Conservation (phyloP, 2,113 vertebrate species). For the Catharus fuscescens region DNA sequence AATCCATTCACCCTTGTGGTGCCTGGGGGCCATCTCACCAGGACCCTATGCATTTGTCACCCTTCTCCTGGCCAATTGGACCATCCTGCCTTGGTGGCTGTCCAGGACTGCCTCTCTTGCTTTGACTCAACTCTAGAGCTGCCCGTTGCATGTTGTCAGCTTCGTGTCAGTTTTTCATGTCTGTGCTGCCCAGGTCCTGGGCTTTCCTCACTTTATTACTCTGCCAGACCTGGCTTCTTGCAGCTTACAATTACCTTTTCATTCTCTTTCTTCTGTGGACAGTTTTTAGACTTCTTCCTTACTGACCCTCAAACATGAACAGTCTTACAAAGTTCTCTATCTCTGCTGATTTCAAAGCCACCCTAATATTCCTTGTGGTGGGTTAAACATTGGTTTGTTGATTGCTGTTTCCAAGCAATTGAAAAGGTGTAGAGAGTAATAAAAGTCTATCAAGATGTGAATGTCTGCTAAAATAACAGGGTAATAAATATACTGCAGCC, state of each 20-base stretch:
- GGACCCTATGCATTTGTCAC: neutral
- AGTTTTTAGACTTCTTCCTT: neutral
- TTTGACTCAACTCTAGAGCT: neutral
- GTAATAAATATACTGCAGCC: neutral
- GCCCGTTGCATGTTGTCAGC: neutral
- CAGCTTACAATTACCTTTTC: neutral
- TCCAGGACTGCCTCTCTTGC: neutral
- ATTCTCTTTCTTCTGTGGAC: neutral
- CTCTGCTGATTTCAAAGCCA: neutral
- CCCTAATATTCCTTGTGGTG: neutral
- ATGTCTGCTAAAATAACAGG: neutral
- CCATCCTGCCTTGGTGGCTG: neutral
- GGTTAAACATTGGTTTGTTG: neutral
- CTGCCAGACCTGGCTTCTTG: neutral
- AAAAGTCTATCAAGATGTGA: neutral
- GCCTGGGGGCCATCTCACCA: rapidly evolving
- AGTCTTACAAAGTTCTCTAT: neutral
- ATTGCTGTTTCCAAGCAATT: neutral
- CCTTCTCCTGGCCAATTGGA: rapidly evolving
- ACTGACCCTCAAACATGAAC: neutral
- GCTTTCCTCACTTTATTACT: neutral
- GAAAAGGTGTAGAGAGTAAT: neutral
- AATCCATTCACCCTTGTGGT: neutral
- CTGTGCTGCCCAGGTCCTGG: neutral
- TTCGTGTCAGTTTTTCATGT: neutral